These are phyloP conservation scores for Diarsia dahlii DNA, from an alignment of 2,888 invertebrate genomes.

Conservation along the genomic window DNA sequence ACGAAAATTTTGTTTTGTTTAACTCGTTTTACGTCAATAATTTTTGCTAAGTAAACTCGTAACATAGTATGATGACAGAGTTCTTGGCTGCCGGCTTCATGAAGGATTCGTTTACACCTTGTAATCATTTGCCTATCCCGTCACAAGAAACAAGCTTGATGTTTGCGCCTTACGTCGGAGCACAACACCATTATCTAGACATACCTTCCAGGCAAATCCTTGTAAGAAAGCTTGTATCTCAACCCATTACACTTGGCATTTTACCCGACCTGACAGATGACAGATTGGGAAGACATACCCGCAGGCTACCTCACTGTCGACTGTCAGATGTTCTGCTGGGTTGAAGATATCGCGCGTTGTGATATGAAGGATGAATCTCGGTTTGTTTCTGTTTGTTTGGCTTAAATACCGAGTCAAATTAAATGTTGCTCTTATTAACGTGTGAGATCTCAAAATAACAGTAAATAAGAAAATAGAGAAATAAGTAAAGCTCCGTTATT, in stretches of 20 bases:
- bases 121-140: background rate
- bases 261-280: slow-evolving; percentile 65
- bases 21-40: too few species aligned
- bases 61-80: too few species aligned
- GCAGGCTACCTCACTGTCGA: slow-evolving; percentile 50
- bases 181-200: background rate
- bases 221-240: slow-evolving; percentile 13
- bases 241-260: slow-evolving; percentile 34
- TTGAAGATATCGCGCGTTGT: slow-evolving; percentile 39
- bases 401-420: background rate
- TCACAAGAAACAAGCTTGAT: background rate
- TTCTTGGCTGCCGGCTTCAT: too few species aligned
- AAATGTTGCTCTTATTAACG: background rate
- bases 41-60: too few species aligned
- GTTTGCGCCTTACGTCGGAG: background rate
- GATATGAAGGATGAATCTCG: slow-evolving; percentile 4
- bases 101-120: too few species aligned
- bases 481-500: background rate
- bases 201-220: background rate
- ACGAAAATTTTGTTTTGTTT: too few species aligned
- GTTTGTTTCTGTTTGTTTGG: slow-evolving; percentile 19
- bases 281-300: slow-evolving; percentile 65
- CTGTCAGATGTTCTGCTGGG: slow-evolving; percentile 47
- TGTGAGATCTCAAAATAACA: background rate
- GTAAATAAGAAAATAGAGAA: too few species aligned